A percentile compares a stretch with the other conserved stretches of the same genome.
These are phyloP conservation scores for Dromaius novaehollandiae DNA, from an alignment of 2,113 vertebrate species.

Conservation along the genomic window DNA sequence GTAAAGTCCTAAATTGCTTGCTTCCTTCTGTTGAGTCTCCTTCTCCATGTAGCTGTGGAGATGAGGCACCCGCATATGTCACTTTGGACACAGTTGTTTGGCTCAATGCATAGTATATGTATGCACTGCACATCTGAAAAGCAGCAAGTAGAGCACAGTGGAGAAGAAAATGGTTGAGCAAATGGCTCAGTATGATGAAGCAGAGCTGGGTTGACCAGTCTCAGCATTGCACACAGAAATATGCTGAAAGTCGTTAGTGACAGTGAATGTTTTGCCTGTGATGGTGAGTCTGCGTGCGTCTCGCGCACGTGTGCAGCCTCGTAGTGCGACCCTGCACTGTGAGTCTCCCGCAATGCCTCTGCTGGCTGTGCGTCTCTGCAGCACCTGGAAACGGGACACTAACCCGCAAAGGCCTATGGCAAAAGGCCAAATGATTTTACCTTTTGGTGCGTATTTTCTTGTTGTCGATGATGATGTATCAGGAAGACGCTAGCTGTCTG, in stretches of 20 bases:
- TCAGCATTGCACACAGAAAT: neutral
- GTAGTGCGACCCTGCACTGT: neutral
- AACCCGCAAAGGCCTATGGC: neutral
- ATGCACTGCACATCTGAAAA: neutral
- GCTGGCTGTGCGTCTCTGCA: accelerated
- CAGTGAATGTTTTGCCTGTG: neutral
- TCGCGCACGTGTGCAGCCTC: accelerated
- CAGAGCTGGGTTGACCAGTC: neutral
- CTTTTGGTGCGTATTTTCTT: neutral
- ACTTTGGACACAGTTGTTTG: neutral
- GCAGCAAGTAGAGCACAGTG: neutral
- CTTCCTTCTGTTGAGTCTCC: neutral
- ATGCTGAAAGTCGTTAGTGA: neutral
- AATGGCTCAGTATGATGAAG: neutral
- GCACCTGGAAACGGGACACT: accelerated
- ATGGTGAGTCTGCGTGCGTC: accelerated
- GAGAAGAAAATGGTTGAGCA: neutral
- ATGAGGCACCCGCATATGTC: neutral
- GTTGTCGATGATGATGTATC: accelerated
- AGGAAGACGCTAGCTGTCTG: neutral
- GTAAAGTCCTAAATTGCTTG: neutral
- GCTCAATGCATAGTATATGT: neutral
- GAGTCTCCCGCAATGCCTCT: neutral
- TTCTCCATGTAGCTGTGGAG: neutral
- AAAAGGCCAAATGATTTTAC: neutral